These are phyloP conservation scores for Cheilosia impressa DNA, from an alignment of 2,888 invertebrate genomes.

Conservation along the genomic window DNA sequence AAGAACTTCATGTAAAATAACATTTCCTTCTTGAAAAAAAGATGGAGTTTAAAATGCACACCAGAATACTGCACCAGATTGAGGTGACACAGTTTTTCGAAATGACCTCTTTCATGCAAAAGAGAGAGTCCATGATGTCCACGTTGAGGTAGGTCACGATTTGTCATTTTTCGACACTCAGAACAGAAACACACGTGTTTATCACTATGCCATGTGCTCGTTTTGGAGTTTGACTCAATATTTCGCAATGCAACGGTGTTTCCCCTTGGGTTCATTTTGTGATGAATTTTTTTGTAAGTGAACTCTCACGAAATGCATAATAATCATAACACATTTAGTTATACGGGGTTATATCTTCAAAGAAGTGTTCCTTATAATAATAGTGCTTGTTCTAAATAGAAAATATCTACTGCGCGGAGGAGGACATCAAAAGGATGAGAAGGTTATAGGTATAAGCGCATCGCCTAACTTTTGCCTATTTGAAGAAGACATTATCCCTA, in stretches of 20 bases:
- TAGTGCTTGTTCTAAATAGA: no score
- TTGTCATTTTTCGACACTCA: slow-evolving; percentile 31
- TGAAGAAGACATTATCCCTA: no score
- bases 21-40: background rate
- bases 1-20: background rate
- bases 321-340: background rate
- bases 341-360: no score
- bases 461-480: no score
- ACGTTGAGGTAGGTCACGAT: slow-evolving; percentile 65
- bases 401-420: no score
- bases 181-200: slow-evolving; percentile 69
- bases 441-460: no score
- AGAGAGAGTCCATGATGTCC: background rate
- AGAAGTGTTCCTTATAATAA: no score
- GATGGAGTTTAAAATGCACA: background rate
- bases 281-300: slow-evolving; percentile 12
- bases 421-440: no score
- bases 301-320: background rate
- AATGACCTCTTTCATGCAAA: slow-evolving; percentile 36
- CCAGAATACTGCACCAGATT: slow-evolving; percentile 13
- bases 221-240: slow-evolving; percentile 35
- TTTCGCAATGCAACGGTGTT: slow-evolving; percentile 7
- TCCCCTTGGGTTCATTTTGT: slow-evolving; percentile 4
- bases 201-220: slow-evolving; percentile 56
- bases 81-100: slow-evolving; percentile 43